Conservation (phyloP, 2,797 vertebrate species). For the Cirrhinus mrigala region DNA sequence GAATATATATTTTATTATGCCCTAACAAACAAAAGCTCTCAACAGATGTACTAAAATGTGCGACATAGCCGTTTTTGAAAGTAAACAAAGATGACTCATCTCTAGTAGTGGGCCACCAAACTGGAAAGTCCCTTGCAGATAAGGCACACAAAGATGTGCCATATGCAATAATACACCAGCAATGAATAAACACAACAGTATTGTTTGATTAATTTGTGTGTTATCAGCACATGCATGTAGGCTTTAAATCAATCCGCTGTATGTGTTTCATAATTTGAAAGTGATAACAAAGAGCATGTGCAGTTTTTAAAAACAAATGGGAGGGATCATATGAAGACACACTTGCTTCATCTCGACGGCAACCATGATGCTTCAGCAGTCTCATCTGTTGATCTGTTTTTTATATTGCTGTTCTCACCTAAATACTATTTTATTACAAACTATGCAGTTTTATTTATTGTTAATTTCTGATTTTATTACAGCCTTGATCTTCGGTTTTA, state of each 20-base stretch:
- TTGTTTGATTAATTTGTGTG: background rate
- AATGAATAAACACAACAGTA: background rate
- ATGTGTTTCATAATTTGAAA: background rate
- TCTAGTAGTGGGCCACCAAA: background rate
- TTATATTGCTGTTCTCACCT: background rate
- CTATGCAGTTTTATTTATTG: background rate
- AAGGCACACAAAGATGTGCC: background rate
- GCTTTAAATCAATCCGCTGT: background rate
- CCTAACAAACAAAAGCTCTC: background rate
- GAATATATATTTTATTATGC: too few relatives aligned
- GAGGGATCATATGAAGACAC: background rate
- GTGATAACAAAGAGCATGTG: slow-evolving; percentile 2
- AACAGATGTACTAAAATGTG: background rate
- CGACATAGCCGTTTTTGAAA: background rate
- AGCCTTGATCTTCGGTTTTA: background rate
- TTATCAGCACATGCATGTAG: background rate
- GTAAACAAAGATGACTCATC: slow-evolving; percentile 31
- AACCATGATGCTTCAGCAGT: background rate
- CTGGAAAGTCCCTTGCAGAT: slow-evolving; percentile 4
- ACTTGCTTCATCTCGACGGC: background rate
- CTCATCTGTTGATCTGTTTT: background rate
- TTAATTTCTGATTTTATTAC: slow-evolving; percentile 14
- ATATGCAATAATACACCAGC: too few relatives aligned
- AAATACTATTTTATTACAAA: background rate
- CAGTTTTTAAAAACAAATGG: background rate